Base-by-base conservation (phyloP, 2,113 vertebrate genomes). In the Nasalis larvatus region DNA sequence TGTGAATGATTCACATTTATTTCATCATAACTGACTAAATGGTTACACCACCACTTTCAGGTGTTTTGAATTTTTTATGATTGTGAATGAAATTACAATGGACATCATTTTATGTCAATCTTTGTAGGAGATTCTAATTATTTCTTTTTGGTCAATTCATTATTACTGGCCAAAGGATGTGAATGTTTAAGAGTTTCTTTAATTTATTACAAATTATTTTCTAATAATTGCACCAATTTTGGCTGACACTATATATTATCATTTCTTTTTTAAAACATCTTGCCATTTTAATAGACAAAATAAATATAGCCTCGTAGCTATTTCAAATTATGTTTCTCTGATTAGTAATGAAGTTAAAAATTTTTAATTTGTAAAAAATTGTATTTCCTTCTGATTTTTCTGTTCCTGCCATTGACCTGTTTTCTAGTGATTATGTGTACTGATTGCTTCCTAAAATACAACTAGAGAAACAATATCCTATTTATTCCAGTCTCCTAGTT, bases 71-170 rank as follows among this genome's bases (percentile, higher is more conserved):
- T 71, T 86, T 80, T 73, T 86, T 4, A 56, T 17, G 66, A 58
- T 93, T 96, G 91, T 54, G 45, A 89, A 30, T 76, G 11, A 89
- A 21, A 58, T 84, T 66, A 81, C 16, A 86, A 12, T 96, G 80
- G 16, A 6, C 52, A 40, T 77, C 18, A 54, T 35, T 63, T 77
- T 20, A 73, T 47, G 27, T 87, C 78, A 87, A 76, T 30, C 8
- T 86, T 88, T 68, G 18, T 30, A 18, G 73, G 4, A n/a, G 20
- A 4, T n/a, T 58, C 32, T 69, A 52, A 69, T 30, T 90, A 63
- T 77, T 95, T 92, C 30, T 93, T 83, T 81, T 18, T 73, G 13
- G 27, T 35, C 78, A 12, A 21, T 42, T 80, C 1, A 8, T 40
- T 12, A 18, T 63, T 90, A 92, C 30, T 52, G 20, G 2, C 47